These are phyloP conservation scores for Anagyrus pseudococci DNA, from an alignment of 2,888 invertebrate species.

Conservation along the genomic window DNA sequence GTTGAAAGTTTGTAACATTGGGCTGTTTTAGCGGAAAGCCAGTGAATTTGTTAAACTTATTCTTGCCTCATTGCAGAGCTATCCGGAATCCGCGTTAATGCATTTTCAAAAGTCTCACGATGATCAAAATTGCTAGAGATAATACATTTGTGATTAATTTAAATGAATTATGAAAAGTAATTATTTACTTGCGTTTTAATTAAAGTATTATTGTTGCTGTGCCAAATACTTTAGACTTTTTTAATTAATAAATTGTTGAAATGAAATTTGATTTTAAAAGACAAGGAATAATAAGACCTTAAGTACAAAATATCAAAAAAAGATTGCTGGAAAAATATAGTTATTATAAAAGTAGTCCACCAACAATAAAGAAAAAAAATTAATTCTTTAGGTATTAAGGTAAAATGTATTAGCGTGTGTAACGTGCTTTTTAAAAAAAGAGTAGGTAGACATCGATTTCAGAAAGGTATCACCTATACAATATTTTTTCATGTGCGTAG, in stretches of 20 bases:
- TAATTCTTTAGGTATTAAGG: slow-evolving; percentile 36
- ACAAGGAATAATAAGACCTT: slow-evolving; percentile 31
- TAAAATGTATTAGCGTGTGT: slow-evolving; percentile 31
- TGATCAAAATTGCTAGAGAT: slow-evolving; percentile 24
- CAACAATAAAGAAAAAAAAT: slow-evolving; percentile 19
- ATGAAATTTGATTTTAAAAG: slow-evolving; percentile 19
- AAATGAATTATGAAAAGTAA: slow-evolving; percentile 41
- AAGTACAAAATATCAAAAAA: slow-evolving; percentile 40
- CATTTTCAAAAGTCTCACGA: slow-evolving; percentile 22
- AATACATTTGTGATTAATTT: slow-evolving; percentile 29
- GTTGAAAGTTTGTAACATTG: slow-evolving; percentile 33
- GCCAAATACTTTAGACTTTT: slow-evolving; percentile 38
- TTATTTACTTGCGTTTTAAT: slow-evolving; percentile 34
- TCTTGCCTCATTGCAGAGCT: slow-evolving; percentile 48
- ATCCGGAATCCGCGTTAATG: slow-evolving; percentile 46
- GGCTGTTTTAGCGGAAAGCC: slow-evolving; percentile 23
- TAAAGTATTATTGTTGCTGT: slow-evolving; percentile 40
- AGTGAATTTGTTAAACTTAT: slow-evolving; percentile 43
- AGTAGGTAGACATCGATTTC: slow-evolving; percentile 26
- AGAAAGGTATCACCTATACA: slow-evolving; percentile 29
- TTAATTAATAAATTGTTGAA: slow-evolving; percentile 23
- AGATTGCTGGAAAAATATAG: slow-evolving; percentile 30
- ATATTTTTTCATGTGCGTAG: slow-evolving; percentile 36
- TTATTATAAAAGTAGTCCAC: slow-evolving; percentile 30
- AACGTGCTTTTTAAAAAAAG: slow-evolving; percentile 34